These are phyloP conservation scores for Oenanthe melanoleuca DNA, from an alignment of 2,113 vertebrate genomes.

Conservation along the genomic window DNA sequence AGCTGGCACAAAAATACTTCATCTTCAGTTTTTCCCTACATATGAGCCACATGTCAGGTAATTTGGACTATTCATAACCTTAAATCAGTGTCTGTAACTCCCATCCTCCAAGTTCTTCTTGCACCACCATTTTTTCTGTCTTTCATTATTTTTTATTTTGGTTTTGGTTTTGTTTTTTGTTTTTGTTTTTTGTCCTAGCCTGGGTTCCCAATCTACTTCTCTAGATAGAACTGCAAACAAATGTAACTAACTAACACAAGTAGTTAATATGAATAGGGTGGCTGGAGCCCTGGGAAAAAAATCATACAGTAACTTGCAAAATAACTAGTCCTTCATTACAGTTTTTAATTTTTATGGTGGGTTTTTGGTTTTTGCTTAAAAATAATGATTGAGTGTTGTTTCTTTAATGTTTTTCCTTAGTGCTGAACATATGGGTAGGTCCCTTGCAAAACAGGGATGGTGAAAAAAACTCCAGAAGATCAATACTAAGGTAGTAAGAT, in stretches of 20 bases:
- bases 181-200: neutral
- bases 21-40: neutral
- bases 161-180: neutral
- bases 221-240: neutral
- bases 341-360: neutral
- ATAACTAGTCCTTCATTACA: neutral
- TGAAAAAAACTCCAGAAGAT: neutral
- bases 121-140: neutral
- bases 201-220: neutral
- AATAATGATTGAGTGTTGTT: neutral
- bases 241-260: neutral
- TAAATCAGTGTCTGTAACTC: neutral
- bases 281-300: neutral
- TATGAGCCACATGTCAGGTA: neutral
- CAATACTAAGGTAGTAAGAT: neutral
- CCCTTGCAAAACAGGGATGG: neutral
- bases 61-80: neutral
- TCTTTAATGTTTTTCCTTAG: neutral
- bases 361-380: neutral
- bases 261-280: neutral
- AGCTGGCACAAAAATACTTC: neutral
- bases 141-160: fast-evolving
- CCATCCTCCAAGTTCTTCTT: neutral
- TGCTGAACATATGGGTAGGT: neutral
- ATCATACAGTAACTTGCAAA: neutral